These are phyloP conservation scores for Amiota communis DNA, from an alignment of 2,888 invertebrate genomes.

Conservation along the genomic window DNA sequence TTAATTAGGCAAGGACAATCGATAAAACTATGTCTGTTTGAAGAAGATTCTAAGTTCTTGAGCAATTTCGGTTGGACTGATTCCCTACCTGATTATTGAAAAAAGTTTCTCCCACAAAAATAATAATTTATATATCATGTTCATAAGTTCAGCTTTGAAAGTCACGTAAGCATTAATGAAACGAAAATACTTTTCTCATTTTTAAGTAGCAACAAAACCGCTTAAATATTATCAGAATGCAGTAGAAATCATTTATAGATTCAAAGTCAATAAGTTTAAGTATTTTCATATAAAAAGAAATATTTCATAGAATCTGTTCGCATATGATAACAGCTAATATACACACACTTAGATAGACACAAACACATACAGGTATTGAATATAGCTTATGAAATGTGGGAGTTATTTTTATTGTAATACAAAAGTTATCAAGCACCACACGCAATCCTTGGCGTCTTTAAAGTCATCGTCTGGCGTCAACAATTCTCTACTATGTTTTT, in stretches of 20 bases:
- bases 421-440: not conserved
- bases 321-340: conserved; percentile 51
- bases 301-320: conserved; percentile 44
- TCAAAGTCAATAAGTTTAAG: too few species aligned
- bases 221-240: conserved; percentile 56
- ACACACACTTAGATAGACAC: not conserved
- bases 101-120: too few species aligned
- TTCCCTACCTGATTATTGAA: too few species aligned
- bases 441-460: conserved; percentile 40
- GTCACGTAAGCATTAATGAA: too few species aligned
- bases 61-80: too few species aligned
- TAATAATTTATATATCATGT: too few species aligned
- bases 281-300: too few species aligned
- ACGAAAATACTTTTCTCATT: not conserved
- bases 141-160: too few species aligned
- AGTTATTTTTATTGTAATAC: not conserved
- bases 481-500: conserved; percentile 50
- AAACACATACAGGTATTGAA: too few species aligned
- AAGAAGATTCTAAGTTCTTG: too few species aligned
- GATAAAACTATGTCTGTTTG: too few species aligned
- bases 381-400: not conserved
- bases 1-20: too few species aligned
- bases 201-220: conserved; percentile 52
- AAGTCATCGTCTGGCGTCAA: conserved; percentile 35
- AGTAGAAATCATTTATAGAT: not conserved